These are phyloP conservation scores for Aramus guarauna DNA, from an alignment of 2,113 vertebrate species.

Conservation along the genomic window DNA sequence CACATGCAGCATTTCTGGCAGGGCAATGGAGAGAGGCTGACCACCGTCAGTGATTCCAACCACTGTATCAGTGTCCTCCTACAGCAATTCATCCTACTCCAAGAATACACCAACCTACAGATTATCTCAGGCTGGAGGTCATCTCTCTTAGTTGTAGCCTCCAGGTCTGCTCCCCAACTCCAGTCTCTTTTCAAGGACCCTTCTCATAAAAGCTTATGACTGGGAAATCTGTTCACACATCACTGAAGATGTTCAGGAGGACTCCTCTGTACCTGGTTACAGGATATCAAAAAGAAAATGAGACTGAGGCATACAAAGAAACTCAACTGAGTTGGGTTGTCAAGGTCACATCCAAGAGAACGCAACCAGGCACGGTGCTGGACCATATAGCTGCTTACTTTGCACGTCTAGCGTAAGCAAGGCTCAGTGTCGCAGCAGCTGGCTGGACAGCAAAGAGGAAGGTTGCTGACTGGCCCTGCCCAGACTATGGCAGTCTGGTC, in stretches of 20 bases:
- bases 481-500: neutral
- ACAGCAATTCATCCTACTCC: neutral
- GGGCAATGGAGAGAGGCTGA: neutral
- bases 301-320: neutral
- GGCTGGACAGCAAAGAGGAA: neutral
- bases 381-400: neutral
- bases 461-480: neutral
- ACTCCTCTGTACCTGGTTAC: neutral
- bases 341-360: neutral
- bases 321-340: neutral
- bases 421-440: neutral
- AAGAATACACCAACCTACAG: neutral
- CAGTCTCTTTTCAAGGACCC: neutral
- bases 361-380: fast-evolving
- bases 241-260: neutral
- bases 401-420: neutral
- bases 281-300: neutral
- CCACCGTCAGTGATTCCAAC: neutral
- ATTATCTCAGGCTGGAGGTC: neutral
- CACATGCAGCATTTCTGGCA: neutral
- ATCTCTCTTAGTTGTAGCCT: neutral
- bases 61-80: neutral
- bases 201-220: neutral
- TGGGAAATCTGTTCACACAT: neutral
- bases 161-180: neutral